A percentile compares a stretch with the other conserved stretches of the same genome.
These are phyloP conservation scores for Unio pictorum DNA, from an alignment of 2,888 invertebrate genomes.

Conservation along the genomic window DNA sequence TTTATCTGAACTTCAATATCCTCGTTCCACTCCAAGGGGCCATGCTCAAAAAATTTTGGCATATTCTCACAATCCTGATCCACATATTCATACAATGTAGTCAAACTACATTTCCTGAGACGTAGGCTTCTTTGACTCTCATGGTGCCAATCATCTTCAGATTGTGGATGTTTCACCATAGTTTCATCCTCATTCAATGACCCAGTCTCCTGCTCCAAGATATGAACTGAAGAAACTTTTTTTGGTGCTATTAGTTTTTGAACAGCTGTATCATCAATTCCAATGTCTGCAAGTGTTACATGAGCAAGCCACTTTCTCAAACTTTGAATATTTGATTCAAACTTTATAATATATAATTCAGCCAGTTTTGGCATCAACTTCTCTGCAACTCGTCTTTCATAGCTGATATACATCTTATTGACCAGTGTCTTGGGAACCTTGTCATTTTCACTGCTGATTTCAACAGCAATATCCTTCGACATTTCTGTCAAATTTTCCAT, in stretches of 20 bases:
- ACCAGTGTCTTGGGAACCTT: constrained; percentile 14
- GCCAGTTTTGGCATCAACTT: constrained; percentile 43
- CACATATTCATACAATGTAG: constrained; percentile 15
- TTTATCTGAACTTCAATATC: too few species aligned
- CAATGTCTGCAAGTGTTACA: constrained; percentile 35
- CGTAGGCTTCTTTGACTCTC: too few species aligned
- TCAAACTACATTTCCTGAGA: constrained; percentile 13
- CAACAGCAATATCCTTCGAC: constrained; percentile 21
- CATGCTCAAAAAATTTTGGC: not conserved
- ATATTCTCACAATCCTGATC: constrained; percentile 12
- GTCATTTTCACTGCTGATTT: constrained; percentile 9
- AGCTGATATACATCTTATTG: constrained; percentile 59
- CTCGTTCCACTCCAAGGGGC: too few species aligned
- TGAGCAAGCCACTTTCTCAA: constrained; percentile 27
- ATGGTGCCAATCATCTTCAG: not conserved
- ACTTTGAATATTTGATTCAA: constrained; percentile 28
- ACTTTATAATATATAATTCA: constrained; percentile 50
- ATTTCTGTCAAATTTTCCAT: constrained; percentile 33
- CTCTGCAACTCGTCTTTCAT: constrained; percentile 56
- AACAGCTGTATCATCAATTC: constrained; percentile 22
- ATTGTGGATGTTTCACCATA: not conserved
- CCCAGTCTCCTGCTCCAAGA: not conserved
- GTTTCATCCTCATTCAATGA: not conserved
- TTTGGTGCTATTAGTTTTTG: not conserved
- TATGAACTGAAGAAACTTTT: not conserved